These are phyloP conservation scores for Anarhynchus alexandrinus DNA, from an alignment of 2,113 vertebrate genomes.

Conservation along the genomic window DNA sequence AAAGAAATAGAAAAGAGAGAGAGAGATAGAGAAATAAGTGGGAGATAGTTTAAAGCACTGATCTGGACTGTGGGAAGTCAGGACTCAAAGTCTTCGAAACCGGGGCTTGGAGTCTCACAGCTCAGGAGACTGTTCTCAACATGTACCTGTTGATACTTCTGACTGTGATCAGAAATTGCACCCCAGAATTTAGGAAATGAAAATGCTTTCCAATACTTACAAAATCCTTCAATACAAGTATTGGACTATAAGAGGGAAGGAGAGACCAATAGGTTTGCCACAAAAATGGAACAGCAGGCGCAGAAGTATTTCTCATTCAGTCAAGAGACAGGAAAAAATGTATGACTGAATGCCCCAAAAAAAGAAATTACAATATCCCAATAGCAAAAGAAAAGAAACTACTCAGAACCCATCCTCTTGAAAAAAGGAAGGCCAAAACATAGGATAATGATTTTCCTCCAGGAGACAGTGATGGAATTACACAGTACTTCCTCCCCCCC, in stretches of 20 bases:
- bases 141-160: background rate
- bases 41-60: background rate
- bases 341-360: background rate
- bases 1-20: background rate
- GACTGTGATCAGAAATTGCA: background rate
- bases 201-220: background rate
- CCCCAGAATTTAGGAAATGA: background rate
- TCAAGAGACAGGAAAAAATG: background rate
- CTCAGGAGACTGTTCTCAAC: background rate
- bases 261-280: background rate
- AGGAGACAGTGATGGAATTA: background rate
- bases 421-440: background rate
- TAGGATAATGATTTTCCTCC: background rate
- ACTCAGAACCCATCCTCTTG: background rate
- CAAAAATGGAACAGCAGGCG: background rate
- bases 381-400: background rate
- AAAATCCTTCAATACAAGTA: background rate
- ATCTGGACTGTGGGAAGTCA: background rate
- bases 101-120: background rate
- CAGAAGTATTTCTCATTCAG: background rate
- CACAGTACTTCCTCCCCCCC: accelerated
- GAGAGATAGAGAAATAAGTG: background rate
- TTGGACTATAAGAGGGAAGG: background rate
- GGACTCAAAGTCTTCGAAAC: background rate
- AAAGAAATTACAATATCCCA: background rate